phyloP scores from a whole-genome alignment of 2,888 invertebrate genomes.

The Ligdia adustata region DNA sequence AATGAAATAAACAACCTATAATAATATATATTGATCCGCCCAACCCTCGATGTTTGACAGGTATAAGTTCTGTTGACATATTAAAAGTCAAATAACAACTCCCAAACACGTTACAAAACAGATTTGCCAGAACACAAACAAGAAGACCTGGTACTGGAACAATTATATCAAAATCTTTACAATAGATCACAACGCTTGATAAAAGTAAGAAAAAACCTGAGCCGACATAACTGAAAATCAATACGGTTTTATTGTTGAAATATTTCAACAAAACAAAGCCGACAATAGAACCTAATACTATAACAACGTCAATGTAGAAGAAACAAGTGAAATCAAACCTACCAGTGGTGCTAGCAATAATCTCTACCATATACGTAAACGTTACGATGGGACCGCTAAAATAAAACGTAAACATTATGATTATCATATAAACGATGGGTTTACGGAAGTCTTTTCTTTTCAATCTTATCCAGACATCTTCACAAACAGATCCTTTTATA shows the following conservation, averaged over 20 bases:
- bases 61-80: conserved; percentile 33
- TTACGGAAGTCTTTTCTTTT: not conserved
- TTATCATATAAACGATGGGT: not conserved
- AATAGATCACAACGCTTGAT: conserved; percentile 3
- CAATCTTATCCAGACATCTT: conserved; percentile 1
- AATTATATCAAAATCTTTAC: conserved; percentile 6
- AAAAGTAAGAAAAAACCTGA: conserved; percentile 2
- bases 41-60: conserved; percentile 35
- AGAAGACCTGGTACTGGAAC: no score
- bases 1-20: conserved; percentile 26
- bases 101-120: conserved; percentile 22
- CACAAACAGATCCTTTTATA: not conserved
- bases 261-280: conserved; percentile 1
- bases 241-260: conserved; percentile 1
- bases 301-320: conserved; percentile 4
- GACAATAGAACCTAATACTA: conserved; percentile 1
- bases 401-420: conserved; percentile 9
- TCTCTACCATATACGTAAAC: conserved; percentile 10
- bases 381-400: conserved; percentile 4
- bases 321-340: conserved; percentile 8
- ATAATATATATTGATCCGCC: conserved; percentile 28
- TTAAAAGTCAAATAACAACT: conserved; percentile 22
- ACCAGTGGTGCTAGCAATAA: conserved; percentile 1
- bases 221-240: conserved; percentile 1
- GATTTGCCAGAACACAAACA: conserved; percentile 10